phyloP scores from a whole-genome alignment of 2,888 invertebrate species.

The Xanthorhoe spadicearia region DNA sequence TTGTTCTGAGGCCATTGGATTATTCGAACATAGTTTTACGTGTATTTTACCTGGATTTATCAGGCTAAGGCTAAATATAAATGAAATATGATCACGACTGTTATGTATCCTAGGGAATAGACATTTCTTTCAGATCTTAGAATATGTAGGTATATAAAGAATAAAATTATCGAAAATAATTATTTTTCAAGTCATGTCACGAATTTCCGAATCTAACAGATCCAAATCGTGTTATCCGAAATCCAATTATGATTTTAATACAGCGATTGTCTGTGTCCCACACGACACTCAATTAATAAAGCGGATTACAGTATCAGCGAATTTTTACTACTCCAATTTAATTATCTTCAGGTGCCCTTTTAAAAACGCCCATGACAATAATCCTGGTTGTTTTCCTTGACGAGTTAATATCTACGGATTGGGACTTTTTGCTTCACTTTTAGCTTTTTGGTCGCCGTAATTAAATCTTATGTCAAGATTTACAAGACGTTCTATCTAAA shows the following conservation, averaged over 20 bases:
- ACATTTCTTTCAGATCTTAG: no score
- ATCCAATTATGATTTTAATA: constrained; percentile 56
- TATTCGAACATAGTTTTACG: no score
- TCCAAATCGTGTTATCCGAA: constrained; percentile 25
- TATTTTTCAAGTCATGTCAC: constrained; percentile 3
- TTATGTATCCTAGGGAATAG: no score
- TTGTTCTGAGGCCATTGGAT: no score
- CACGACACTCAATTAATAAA: constrained; percentile 52
- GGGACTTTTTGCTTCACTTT: neutral
- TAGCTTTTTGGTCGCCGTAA: neutral
- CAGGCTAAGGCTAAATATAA: no score
- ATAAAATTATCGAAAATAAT: no score
- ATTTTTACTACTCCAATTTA: constrained; percentile 43
- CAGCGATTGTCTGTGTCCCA: constrained; percentile 38
- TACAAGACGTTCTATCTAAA: neutral
- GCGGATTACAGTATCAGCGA: constrained; percentile 48
- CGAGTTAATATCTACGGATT: neutral
- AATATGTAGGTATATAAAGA: no score
- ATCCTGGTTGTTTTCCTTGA: neutral
- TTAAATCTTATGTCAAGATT: neutral
- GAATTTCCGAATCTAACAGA: constrained; percentile 17
- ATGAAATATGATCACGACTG: no score
- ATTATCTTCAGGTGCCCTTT: constrained; percentile 6
- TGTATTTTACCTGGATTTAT: no score
- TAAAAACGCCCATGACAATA: neutral